Evolutionary conservation across 1,140 invertebrate species (phyloP), one percentile per base, ranked within the genome.

Genomic region (Capitella teleta): DNA sequence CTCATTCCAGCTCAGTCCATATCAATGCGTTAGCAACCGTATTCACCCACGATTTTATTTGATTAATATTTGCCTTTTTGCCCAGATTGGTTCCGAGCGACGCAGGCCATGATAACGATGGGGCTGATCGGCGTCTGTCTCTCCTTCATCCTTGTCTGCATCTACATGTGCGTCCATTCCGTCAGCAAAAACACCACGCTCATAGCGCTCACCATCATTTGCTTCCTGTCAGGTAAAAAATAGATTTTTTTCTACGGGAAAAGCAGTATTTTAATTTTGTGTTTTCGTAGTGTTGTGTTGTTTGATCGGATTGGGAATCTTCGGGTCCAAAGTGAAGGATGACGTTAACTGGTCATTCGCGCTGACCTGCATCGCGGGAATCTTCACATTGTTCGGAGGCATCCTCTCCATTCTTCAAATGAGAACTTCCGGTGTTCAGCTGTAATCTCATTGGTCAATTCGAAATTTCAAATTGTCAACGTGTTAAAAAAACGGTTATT

Each of bases 131-230:
- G 46, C 19, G 46, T 53, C 2, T n/a, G 48, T 28, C 23, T 53
- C 28, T 32, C 46, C n/a, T 34, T 53, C 8, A 19, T 53, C 32
- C 52, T 53, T 19, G 43, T 53, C 46, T 52, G 25, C 18, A 42
- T 53, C 47, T 53, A 53, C 46, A 43, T 53, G 46, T 53, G 52
- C 24, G 46, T 53, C 5, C 52, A 53, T 18, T 42, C 52, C 4
- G 19, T 53, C 46, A 53, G 52, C 52, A 53, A 53, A 47, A 53
- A 53, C 47, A 47, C 46, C 10, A 53, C 52, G 24, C 41, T 53
- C 47, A 48, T 53, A 38, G 46, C 46, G 8, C 47, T 53, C 12
- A 47, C 49, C 36, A 28, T 50, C 52, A 25, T 53, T 40, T 49
- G 38, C 37, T 44, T 53, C 30, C 36, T 53, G 8, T 41, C 52